Evolutionary conservation across 2,113 vertebrate species (phyloP).

Genomic region (Zosterops lateralis): DNA sequence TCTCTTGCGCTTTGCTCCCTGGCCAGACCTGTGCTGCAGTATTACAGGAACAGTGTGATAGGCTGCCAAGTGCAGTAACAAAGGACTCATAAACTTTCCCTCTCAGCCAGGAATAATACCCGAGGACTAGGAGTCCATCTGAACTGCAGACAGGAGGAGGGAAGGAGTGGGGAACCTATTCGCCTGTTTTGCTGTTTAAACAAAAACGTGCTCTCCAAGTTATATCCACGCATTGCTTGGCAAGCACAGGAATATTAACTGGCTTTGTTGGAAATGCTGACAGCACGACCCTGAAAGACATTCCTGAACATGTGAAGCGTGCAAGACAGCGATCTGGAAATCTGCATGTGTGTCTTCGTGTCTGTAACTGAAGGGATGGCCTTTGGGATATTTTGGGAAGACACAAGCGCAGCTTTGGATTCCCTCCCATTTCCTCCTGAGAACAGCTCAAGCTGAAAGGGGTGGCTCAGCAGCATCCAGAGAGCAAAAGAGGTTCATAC

Average conservation of each 20-base stretch:
- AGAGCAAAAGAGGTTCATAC: background rate
- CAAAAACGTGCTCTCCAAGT: background rate
- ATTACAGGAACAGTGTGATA: slow-evolving; percentile 37
- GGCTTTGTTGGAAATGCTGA: background rate
- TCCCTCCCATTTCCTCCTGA: background rate
- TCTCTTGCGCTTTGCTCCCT: background rate
- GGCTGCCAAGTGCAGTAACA: slow-evolving; percentile 53
- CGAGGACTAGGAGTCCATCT: background rate
- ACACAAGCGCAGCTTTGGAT: background rate
- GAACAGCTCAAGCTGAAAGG: background rate
- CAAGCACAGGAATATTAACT: background rate
- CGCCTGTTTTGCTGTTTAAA: slow-evolving; percentile 39
- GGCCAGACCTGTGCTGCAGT: slow-evolving; percentile 26
- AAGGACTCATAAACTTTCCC: slow-evolving; percentile 29
- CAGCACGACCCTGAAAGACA: background rate
- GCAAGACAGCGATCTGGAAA: slow-evolving; percentile 1
- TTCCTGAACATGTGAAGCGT: background rate
- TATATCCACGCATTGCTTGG: background rate
- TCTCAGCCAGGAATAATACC: slow-evolving; percentile 54
- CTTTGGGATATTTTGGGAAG: background rate
- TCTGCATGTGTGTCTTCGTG: background rate
- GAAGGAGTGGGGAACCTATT: slow-evolving; percentile 8
- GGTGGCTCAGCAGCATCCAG: background rate
- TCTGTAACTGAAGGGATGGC: background rate
- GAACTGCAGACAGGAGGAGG: slow-evolving; percentile 37